phyloP scores from a whole-genome alignment of 2,888 invertebrate genomes.

The Lasioglossum marginatum region DNA sequence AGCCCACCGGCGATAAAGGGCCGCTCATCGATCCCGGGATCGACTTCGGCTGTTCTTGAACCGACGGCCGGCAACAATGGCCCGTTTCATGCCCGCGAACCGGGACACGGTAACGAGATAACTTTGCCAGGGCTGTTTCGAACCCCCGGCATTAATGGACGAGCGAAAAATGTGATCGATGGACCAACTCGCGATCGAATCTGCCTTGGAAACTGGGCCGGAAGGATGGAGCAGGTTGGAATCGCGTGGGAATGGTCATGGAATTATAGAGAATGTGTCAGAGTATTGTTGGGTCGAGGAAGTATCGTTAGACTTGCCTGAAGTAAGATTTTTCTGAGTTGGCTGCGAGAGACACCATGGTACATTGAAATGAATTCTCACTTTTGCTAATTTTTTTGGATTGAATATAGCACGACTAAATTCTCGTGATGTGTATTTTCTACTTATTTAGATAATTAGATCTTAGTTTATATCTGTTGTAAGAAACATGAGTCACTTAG shows the following conservation, averaged over 20 bases:
- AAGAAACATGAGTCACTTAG: too few species aligned
- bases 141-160: slow-evolving; percentile 20
- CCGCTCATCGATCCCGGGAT: slow-evolving; percentile 36
- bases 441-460: too few species aligned
- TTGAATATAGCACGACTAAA: too few species aligned
- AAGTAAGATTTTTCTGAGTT: not conserved
- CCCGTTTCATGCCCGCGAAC: not conserved
- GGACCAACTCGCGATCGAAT: slow-evolving; percentile 6
- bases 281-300: not conserved
- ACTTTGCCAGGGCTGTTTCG: slow-evolving; percentile 22
- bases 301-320: not conserved
- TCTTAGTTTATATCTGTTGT: too few species aligned
- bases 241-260: not conserved
- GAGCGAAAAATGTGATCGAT: slow-evolving; percentile 23
- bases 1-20: slow-evolving; percentile 4
- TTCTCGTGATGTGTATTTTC: too few species aligned
- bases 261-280: not conserved
- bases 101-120: slow-evolving; percentile 26
- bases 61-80: slow-evolving; percentile 7
- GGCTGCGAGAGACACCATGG: not conserved
- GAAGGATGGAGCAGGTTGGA: not conserved
- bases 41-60: slow-evolving; percentile 30
- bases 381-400: too few species aligned
- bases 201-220: slow-evolving; percentile 1
- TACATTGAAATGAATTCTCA: not conserved